Evolutionary conservation across 2,797 vertebrate species (phyloP).

Genomic region (Sebastes itinus): DNA sequence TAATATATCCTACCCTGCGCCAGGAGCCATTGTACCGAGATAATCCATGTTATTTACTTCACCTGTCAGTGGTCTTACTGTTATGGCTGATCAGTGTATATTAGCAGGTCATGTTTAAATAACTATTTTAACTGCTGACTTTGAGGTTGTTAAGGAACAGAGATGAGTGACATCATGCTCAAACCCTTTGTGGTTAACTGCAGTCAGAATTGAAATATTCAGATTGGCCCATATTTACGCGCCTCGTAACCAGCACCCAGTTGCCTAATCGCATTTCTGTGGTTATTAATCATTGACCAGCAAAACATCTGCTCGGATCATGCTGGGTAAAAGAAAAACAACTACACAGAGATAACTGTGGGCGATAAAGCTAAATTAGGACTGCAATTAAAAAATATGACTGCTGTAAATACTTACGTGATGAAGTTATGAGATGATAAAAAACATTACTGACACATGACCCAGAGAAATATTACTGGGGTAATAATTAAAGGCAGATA

Average conservation of each 20-base stretch:
- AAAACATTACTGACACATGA: neutral
- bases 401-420: slow-evolving; percentile 11
- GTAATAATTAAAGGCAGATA: slow-evolving; percentile 1
- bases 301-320: neutral
- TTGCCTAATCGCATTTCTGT: slow-evolving; percentile 18
- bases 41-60: too few species aligned
- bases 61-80: too few species aligned
- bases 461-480: neutral
- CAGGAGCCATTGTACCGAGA: too few species aligned
- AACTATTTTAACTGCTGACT: neutral
- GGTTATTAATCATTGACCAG: slow-evolving; percentile 48
- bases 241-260: neutral
- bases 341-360: slow-evolving; percentile 5
- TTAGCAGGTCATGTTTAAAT: neutral
- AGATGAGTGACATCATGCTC: neutral
- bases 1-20: too few species aligned
- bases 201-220: slow-evolving; percentile 2
- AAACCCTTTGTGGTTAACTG: neutral
- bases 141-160: neutral
- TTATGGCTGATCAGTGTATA: too few species aligned
- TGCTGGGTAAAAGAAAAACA: neutral
- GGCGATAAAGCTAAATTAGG: neutral
- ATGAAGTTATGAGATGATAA: slow-evolving; percentile 11
- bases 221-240: neutral
- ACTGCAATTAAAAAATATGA: slow-evolving; percentile 6